phyloP scores from a whole-genome alignment of 2,888 invertebrate genomes.

The Merodon equestris region DNA sequence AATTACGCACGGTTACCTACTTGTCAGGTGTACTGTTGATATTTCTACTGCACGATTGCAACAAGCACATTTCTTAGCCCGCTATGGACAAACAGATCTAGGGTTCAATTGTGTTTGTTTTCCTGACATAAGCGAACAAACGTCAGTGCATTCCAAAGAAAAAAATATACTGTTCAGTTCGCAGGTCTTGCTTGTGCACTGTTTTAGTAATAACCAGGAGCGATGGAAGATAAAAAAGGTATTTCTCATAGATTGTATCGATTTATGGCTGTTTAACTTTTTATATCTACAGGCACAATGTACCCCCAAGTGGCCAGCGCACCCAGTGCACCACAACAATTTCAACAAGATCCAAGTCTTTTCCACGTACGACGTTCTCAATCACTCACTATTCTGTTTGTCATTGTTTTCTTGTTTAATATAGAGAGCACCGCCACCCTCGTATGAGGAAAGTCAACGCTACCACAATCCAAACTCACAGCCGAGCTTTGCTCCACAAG shows the following conservation, averaged over 20 bases:
- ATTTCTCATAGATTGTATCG: not conserved
- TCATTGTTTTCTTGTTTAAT: not conserved
- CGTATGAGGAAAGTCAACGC: constrained; percentile 76
- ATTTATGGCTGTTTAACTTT: not conserved
- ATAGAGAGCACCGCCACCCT: constrained; percentile 76
- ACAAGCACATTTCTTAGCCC: no score
- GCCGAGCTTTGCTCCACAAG: constrained; percentile 40
- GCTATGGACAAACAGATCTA: constrained; percentile 10
- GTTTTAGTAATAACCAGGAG: constrained; percentile 3
- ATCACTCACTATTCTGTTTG: not conserved
- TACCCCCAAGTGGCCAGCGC: constrained; percentile 49
- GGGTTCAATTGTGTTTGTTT: constrained; percentile 2
- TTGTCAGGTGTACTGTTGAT: no score
- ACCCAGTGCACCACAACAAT: constrained; percentile 36
- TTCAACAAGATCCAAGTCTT: constrained; percentile 38
- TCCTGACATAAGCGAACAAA: constrained; percentile 32
- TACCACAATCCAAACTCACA: constrained; percentile 46
- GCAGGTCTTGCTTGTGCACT: not conserved
- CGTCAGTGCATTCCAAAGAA: constrained; percentile 23
- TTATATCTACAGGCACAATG: constrained; percentile 30
- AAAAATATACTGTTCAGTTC: no score
- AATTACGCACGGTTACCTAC: no score
- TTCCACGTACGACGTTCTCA: constrained; percentile 45
- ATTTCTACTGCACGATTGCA: no score
- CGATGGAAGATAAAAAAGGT: constrained; percentile 60